A percentile compares a stretch with the other conserved stretches of the same genome.
Evolutionary conservation across 2,797 vertebrate species (phyloP).

Genomic region (Hemitrygon akajei): DNA sequence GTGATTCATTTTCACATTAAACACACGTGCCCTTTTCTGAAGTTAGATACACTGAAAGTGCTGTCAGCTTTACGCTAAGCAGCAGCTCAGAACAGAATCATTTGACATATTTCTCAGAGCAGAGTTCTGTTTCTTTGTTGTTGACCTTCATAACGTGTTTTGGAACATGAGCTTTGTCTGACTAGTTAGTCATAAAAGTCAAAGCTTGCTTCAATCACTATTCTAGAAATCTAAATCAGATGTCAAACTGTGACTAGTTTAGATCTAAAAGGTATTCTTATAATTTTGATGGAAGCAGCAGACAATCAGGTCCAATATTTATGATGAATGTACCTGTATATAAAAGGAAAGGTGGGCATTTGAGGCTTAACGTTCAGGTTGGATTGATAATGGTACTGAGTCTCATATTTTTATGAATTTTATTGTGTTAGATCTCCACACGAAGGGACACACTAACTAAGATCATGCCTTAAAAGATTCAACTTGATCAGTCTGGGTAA

Average conservation of each 20-base stretch:
- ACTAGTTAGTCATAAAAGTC: constrained; percentile 6
- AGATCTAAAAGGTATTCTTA: neutral
- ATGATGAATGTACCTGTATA: neutral
- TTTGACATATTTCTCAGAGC: neutral
- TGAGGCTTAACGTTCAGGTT: neutral
- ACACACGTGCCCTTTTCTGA: constrained; percentile 8
- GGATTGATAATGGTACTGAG: neutral
- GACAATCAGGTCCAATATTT: neutral
- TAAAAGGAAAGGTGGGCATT: neutral
- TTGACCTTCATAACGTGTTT: constrained; percentile 23
- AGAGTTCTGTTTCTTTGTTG: neutral
- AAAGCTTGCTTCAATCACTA: neutral
- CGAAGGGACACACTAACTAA: neutral
- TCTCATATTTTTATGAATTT: neutral
- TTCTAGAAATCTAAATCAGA: neutral
- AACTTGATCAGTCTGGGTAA: neutral
- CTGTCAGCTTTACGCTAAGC: neutral
- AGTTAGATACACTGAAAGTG: neutral
- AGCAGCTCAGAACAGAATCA: constrained; percentile 13
- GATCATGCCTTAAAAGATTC: neutral
- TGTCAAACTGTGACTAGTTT: neutral
- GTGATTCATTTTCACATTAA: constrained; percentile 22
- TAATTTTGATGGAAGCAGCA: neutral
- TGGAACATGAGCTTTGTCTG: constrained; percentile 4
- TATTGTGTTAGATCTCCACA: neutral